Conservation (phyloP, 1,140 invertebrate species). For the Psilanteris sp. region DNA sequence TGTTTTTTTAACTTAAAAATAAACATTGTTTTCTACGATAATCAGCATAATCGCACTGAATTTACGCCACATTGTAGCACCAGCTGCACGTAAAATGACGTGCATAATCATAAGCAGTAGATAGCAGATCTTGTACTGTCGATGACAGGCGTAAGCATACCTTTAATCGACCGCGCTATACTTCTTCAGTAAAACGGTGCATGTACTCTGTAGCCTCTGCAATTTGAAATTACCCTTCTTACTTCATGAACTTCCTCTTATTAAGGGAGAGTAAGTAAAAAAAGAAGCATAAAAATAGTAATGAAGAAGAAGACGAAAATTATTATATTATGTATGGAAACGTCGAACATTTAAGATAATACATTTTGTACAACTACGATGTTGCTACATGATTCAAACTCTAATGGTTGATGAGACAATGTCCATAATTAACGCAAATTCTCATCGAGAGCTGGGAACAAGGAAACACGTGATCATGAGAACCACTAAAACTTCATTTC, state of each 20-base stretch:
- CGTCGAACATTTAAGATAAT: slow-evolving; percentile 45
- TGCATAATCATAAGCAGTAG: slow-evolving; percentile 65
- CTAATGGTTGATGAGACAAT: slow-evolving; percentile 60
- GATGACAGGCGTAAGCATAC: slow-evolving; percentile 66
- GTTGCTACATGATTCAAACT: slow-evolving; percentile 49
- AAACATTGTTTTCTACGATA: slow-evolving; percentile 45
- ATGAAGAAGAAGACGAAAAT: slow-evolving; percentile 50
- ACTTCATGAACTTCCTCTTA: slow-evolving; percentile 60
- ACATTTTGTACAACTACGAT: slow-evolving; percentile 35
- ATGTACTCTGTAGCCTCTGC: slow-evolving; percentile 50
- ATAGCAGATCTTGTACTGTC: slow-evolving; percentile 62
- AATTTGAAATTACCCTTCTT: slow-evolving; percentile 62
- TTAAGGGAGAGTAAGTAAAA: slow-evolving; percentile 54
- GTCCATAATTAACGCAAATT: slow-evolving; percentile 62
- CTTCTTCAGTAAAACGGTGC: slow-evolving; percentile 55
- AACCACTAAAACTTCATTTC: slow-evolving; percentile 46
- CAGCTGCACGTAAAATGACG: slow-evolving; percentile 64
- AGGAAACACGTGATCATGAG: slow-evolving; percentile 54
- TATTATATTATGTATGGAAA: slow-evolving; percentile 51
- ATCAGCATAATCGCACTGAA: slow-evolving; percentile 27
- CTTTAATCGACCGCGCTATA: slow-evolving; percentile 55
- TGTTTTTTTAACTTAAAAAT: slow-evolving; percentile 40
- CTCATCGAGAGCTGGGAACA: slow-evolving; percentile 62
- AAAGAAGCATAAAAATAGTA: slow-evolving; percentile 47
- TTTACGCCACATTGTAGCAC: slow-evolving; percentile 53